A percentile compares a stretch with the other conserved stretches of the same genome.
phyloP scores from a whole-genome alignment of 2,888 invertebrate genomes.

The Iphiclides podalirius region DNA sequence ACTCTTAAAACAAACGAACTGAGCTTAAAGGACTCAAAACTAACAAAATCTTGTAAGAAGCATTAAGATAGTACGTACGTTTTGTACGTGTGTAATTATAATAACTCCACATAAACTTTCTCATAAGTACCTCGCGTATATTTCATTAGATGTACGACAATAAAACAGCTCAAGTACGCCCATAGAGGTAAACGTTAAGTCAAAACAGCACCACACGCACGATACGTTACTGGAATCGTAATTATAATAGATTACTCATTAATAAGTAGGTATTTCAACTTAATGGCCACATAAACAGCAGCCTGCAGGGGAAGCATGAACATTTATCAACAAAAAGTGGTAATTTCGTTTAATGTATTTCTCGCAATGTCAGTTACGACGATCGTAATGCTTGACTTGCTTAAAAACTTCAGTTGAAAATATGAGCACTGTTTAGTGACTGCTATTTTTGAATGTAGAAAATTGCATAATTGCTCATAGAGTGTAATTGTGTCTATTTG shows the following conservation, averaged over 20 bases:
- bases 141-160: constrained; percentile 11
- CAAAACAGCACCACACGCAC: constrained; percentile 33
- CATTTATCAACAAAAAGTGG: constrained; percentile 76
- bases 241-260: constrained; percentile 72
- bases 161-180: constrained; percentile 16
- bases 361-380: constrained; percentile 55
- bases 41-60: not conserved
- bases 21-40: not conserved
- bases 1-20: too few species aligned
- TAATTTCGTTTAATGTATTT: constrained; percentile 67
- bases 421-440: constrained; percentile 40
- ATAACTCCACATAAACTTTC: constrained; percentile 17
- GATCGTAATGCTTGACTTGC: constrained; percentile 48
- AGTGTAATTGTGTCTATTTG: constrained; percentile 17
- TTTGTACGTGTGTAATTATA: constrained; percentile 11
- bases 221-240: constrained; percentile 53
- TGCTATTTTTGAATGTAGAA: constrained; percentile 28
- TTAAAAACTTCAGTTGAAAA: constrained; percentile 47
- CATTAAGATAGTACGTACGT: constrained; percentile 3
- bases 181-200: constrained; percentile 21
- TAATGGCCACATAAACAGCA: constrained; percentile 76
- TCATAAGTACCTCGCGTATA: constrained; percentile 12
- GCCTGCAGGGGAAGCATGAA: constrained; percentile 49
- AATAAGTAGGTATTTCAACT: constrained; percentile 72
- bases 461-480: constrained; percentile 24